Evolutionary conservation across 2,888 invertebrate genomes (phyloP).

Genomic region (Pseudococcus viburni): DNA sequence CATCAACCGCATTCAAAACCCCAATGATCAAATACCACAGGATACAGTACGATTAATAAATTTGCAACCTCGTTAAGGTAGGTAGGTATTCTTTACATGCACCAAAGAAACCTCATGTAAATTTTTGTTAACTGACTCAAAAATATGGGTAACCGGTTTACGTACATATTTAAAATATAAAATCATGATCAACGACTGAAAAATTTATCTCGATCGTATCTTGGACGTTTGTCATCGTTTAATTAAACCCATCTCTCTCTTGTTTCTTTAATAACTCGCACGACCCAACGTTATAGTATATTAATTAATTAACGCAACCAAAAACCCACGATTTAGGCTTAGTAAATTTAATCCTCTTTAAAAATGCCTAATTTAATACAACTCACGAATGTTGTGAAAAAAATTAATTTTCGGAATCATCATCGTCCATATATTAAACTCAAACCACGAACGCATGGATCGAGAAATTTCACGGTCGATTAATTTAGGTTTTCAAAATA

Average conservation of each 20-base stretch:
- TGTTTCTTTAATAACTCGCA: constrained; percentile 13
- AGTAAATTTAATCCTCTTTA: constrained; percentile 26
- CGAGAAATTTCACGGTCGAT: background rate
- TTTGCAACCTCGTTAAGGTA: background rate
- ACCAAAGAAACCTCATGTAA: background rate
- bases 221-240: constrained; percentile 33
- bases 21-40: background rate
- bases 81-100: background rate
- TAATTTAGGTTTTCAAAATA: background rate
- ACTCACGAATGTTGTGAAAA: background rate
- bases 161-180: background rate
- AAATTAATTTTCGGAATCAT: background rate
- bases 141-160: constrained; percentile 24
- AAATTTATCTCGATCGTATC: constrained; percentile 26
- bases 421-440: background rate
- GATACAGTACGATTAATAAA: background rate
- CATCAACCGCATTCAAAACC: background rate
- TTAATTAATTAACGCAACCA: constrained; percentile 40
- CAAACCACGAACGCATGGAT: background rate
- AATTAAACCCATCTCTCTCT: background rate
- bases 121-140: background rate
- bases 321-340: background rate
- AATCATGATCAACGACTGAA: constrained; percentile 11
- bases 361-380: constrained; percentile 15
- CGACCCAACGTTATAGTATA: background rate